phyloP scores from a whole-genome alignment of 2,888 invertebrate genomes.

The Nemurella pictetii region DNA sequence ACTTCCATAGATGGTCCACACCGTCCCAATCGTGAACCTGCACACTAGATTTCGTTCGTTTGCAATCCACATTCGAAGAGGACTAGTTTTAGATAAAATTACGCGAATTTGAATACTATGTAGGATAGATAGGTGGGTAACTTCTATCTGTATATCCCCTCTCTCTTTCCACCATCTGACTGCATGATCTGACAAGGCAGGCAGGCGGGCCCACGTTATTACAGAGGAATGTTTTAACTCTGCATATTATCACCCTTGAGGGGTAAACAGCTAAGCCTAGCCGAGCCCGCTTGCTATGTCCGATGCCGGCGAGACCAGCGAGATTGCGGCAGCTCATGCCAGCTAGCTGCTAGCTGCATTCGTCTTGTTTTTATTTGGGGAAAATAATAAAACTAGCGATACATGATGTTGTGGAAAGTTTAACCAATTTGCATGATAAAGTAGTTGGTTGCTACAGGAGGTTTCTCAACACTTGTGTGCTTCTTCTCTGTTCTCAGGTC shows the following conservation, averaged over 20 bases:
- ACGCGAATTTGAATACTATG: neutral
- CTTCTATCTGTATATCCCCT: neutral
- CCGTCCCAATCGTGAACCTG: neutral
- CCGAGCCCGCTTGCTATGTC: neutral
- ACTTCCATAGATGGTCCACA: no score
- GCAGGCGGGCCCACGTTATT: neutral
- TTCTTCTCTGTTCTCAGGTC: conserved; percentile 67
- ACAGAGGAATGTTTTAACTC: conserved; percentile 16
- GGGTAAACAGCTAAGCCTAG: neutral
- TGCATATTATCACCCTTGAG: conserved; percentile 5
- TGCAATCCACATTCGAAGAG: neutral
- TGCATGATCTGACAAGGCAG: neutral
- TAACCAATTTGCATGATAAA: conserved; percentile 4
- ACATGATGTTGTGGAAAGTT: conserved; percentile 6
- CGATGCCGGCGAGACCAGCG: neutral
- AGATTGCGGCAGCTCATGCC: neutral
- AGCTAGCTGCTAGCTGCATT: neutral
- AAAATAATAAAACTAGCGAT: conserved; percentile 16
- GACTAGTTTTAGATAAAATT: neutral
- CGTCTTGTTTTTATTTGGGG: neutral
- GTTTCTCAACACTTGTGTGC: neutral
- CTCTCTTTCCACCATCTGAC: neutral
- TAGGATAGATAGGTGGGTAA: neutral
- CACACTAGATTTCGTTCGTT: neutral
- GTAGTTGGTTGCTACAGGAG: conserved; percentile 3